phyloP scores from a whole-genome alignment of 1,140 invertebrate genomes.

The Drosophila cardini region DNA sequence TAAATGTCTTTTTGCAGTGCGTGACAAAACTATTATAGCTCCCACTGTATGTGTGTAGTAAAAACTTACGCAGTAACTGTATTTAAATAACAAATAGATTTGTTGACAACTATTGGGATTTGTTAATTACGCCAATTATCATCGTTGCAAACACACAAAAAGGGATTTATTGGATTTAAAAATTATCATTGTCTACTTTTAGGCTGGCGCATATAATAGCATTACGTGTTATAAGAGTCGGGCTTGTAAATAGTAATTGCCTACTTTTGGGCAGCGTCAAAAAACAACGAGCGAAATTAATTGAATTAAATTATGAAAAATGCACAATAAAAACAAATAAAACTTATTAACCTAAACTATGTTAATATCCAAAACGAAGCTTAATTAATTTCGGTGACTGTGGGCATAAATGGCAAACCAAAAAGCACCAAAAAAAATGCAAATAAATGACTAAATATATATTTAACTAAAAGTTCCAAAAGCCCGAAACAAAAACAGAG shows the following conservation, averaged over 20 bases:
- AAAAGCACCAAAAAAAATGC: constrained; percentile 30
- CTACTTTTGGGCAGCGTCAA: neutral
- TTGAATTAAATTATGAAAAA: neutral
- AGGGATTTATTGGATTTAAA: neutral
- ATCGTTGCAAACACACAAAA: neutral
- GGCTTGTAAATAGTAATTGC: neutral
- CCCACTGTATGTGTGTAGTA: neutral
- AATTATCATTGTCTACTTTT: constrained; percentile 18
- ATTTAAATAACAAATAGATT: constrained; percentile 18
- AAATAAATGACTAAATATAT: constrained; percentile 7
- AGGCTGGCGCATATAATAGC: neutral
- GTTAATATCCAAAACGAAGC: too few relatives aligned
- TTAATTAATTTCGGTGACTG: neutral
- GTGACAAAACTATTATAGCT: constrained; percentile 24
- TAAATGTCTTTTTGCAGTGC: constrained; percentile 23
- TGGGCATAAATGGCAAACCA: constrained; percentile 1
- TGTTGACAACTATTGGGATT: constrained; percentile 2
- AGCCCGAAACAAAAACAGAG: constrained; percentile 4
- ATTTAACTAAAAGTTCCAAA: constrained; percentile 25
- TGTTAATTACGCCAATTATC: neutral
- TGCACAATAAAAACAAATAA: neutral
- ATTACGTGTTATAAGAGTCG: neutral
- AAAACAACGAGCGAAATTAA: neutral
- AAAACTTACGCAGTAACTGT: neutral
- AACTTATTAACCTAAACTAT: neutral